Percentiles rank a stretch among this genome's conserved stretches.
phyloP scores from a whole-genome alignment of 2,888 invertebrate species.

The Anoplius nigerrimus region DNA sequence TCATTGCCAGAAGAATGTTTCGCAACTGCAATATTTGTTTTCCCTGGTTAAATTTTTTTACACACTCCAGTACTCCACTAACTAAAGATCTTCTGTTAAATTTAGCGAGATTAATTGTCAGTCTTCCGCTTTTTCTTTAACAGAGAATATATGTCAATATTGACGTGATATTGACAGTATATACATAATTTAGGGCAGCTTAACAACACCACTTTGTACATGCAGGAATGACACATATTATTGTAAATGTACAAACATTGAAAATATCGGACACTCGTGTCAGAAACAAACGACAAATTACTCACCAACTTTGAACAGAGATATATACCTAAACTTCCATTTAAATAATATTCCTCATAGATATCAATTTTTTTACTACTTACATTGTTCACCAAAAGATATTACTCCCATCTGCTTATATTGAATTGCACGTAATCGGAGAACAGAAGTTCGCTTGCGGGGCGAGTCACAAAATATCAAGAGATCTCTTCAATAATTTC shows the following conservation, averaged over 20 bases:
- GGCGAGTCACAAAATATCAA: slow-evolving; percentile 14
- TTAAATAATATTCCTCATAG: slow-evolving; percentile 43
- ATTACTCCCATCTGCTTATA: slow-evolving; percentile 39
- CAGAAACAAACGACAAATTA: slow-evolving; percentile 32
- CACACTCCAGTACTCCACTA: slow-evolving; percentile 1
- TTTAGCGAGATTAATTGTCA: slow-evolving; percentile 57
- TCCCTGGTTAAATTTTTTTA: slow-evolving; percentile 9
- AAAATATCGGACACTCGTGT: slow-evolving; percentile 42
- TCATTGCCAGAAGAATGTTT: slow-evolving; percentile 2
- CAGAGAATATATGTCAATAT: slow-evolving; percentile 26
- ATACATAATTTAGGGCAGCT: slow-evolving; percentile 27
- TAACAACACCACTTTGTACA: slow-evolving; percentile 49
- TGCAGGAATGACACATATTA: slow-evolving; percentile 57
- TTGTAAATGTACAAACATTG: slow-evolving; percentile 50
- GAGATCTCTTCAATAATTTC: slow-evolving; percentile 18
- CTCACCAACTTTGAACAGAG: slow-evolving; percentile 33
- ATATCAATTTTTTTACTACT: slow-evolving; percentile 52
- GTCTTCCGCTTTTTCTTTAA: slow-evolving; percentile 56
- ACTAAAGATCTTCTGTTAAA: slow-evolving; percentile 40
- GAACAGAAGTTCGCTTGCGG: slow-evolving; percentile 27
- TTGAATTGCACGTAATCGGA: slow-evolving; percentile 36
- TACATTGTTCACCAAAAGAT: slow-evolving; percentile 37
- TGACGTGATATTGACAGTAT: slow-evolving; percentile 25
- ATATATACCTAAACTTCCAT: slow-evolving; percentile 38
- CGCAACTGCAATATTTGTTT: background rate